These are phyloP conservation scores for Empidonax traillii DNA, from an alignment of 2,113 vertebrate genomes.

Conservation along the genomic window DNA sequence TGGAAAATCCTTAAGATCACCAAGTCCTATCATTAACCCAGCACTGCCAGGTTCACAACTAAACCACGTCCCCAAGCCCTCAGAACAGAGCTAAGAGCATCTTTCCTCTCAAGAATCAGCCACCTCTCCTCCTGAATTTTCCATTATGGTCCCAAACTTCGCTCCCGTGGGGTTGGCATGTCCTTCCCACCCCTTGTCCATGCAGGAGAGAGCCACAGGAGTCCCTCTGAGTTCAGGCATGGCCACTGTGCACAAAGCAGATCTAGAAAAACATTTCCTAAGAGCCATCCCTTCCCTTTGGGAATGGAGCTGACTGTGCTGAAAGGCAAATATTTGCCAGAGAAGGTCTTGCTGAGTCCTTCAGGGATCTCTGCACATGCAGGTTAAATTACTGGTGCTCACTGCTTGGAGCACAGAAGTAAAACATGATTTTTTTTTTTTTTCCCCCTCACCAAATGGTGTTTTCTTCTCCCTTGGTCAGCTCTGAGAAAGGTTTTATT, in stretches of 20 bases:
- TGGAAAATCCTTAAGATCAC: background rate
- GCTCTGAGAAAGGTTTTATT: background rate
- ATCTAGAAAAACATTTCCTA: background rate
- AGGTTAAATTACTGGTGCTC: background rate
- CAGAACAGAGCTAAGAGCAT: background rate
- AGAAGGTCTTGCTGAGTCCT: background rate
- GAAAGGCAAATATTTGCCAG: background rate
- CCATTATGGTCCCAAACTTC: background rate
- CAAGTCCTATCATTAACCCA: background rate
- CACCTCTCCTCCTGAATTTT: background rate
- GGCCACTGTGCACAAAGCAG: background rate
- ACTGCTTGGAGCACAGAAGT: background rate
- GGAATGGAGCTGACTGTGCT: background rate
- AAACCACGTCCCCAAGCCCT: background rate
- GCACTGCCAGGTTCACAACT: background rate
- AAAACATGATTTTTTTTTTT: background rate
- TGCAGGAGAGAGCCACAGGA: accelerated
- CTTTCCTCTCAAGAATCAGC: background rate
- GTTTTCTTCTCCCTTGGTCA: background rate
- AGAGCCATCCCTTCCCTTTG: background rate
- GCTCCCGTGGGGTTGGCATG: accelerated
- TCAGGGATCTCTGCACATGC: background rate
- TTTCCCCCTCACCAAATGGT: accelerated
- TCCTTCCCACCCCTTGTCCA: background rate
- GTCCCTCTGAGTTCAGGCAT: background rate